Conservation (phyloP, 2,113 vertebrate species). For the Pycnonotus jocosus region DNA sequence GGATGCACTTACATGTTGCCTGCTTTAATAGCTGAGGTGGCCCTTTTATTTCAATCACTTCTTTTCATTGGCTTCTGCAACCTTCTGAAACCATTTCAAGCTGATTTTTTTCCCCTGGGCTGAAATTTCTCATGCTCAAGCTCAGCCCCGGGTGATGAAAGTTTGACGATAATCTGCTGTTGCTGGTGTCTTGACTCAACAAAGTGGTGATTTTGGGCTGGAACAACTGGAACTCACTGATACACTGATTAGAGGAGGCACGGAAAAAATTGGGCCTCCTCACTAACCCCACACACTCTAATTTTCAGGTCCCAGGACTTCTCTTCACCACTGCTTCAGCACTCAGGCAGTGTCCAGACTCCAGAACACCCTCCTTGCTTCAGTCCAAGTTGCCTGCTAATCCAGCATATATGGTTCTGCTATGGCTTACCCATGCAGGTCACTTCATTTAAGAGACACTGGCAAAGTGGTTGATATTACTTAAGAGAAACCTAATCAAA, state of each 20-base stretch:
- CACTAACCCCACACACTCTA: neutral
- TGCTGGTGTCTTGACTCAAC: neutral
- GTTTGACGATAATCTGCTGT: neutral
- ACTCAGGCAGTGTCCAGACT: neutral
- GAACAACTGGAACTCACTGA: neutral
- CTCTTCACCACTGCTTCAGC: neutral
- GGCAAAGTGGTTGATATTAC: neutral
- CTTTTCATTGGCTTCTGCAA: slow-evolving; percentile 15
- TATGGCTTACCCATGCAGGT: neutral
- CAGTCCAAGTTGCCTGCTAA: neutral
- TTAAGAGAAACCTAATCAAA: neutral
- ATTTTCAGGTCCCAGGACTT: neutral
- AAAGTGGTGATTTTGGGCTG: slow-evolving; percentile 25
- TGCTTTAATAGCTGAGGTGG: slow-evolving; percentile 4
- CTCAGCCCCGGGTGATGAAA: neutral
- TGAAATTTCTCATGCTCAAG: neutral
- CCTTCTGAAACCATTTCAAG: neutral
- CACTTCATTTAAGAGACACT: neutral
- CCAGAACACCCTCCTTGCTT: neutral
- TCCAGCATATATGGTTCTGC: neutral
- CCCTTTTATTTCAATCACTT: slow-evolving; percentile 9
- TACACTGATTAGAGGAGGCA: neutral
- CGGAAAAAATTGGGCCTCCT: neutral
- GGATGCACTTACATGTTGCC: neutral
- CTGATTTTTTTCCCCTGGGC: neutral